Evolutionary conservation across 1,140 invertebrate genomes (phyloP).

Genomic region (Kradibia gibbosae): DNA sequence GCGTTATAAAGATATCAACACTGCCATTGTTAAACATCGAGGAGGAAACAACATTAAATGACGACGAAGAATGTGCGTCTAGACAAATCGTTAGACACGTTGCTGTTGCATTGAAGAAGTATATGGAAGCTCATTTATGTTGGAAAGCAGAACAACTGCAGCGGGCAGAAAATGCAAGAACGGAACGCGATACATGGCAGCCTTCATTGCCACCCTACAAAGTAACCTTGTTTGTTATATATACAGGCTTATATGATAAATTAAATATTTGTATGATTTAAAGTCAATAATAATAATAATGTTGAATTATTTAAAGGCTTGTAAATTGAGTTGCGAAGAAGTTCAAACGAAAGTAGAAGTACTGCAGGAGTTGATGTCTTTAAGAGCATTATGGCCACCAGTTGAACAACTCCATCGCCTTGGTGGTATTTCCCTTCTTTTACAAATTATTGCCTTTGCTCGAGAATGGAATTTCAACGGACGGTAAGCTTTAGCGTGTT

Average conservation of each 20-base stretch:
- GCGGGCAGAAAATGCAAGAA: slow-evolving; percentile 74
- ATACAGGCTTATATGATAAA: too few species aligned
- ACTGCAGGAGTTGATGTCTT: slow-evolving; percentile 83
- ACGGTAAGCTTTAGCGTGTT: slow-evolving; percentile 74
- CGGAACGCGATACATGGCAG: slow-evolving; percentile 66
- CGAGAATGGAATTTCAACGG: slow-evolving; percentile 94
- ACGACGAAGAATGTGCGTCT: slow-evolving; percentile 93
- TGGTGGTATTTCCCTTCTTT: slow-evolving; percentile 86
- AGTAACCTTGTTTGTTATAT: too few species aligned
- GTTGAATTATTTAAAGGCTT: slow-evolving; percentile 73
- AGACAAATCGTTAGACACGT: slow-evolving; percentile 95
- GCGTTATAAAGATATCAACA: slow-evolving; percentile 86
- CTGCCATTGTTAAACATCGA: slow-evolving; percentile 84
- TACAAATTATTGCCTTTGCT: slow-evolving; percentile 90
- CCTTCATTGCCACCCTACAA: slow-evolving; percentile 77
- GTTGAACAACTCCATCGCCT: slow-evolving; percentile 89
- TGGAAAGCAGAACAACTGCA: slow-evolving; percentile 87
- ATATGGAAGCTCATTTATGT: slow-evolving; percentile 93
- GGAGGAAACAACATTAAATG: slow-evolving; percentile 81
- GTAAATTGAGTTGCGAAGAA: slow-evolving; percentile 81
- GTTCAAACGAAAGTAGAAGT: slow-evolving; percentile 88
- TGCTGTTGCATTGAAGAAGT: slow-evolving; percentile 90
- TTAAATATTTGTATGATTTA: neutral
- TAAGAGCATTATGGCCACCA: slow-evolving; percentile 86
- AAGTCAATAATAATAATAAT: neutral